These are phyloP conservation scores for Acleris holmiana DNA, from an alignment of 2,888 invertebrate species.

Conservation along the genomic window DNA sequence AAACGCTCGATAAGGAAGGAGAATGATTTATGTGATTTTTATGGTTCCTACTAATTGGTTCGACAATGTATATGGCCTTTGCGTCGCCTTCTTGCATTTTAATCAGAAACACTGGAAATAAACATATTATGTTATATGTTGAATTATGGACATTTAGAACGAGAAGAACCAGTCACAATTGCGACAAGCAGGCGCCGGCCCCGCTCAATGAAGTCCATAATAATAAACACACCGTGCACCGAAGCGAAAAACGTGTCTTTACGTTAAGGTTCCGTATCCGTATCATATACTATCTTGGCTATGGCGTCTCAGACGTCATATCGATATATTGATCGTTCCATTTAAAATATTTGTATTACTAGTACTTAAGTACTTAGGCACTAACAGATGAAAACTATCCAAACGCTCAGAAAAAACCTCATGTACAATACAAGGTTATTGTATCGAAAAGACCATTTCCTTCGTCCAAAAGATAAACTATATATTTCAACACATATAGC, in stretches of 20 bases:
- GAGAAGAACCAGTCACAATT: conserved; percentile 81
- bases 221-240: conserved; percentile 74
- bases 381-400: no score
- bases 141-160: conserved; percentile 75
- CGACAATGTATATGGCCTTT: conserved; percentile 75
- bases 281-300: background rate
- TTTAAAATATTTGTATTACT: no score
- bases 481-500: no score
- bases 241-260: conserved; percentile 45
- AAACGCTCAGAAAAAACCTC: no score
- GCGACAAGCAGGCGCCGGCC: conserved; percentile 77
- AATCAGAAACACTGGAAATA: conserved; percentile 74
- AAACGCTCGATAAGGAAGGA: conserved; percentile 69
- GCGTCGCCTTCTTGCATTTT: conserved; percentile 73
- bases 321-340: no score
- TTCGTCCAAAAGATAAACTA: no score
- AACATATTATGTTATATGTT: conserved; percentile 60
- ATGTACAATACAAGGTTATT: no score
- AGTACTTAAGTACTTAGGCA: no score
- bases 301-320: no score
- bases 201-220: conserved; percentile 75
- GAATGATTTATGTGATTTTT: conserved; percentile 75
- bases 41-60: conserved; percentile 76
- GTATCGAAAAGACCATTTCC: no score
- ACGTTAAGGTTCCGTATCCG: conserved; percentile 18